Conservation (phyloP, 2,113 vertebrate species). For the Cygnus atratus region DNA sequence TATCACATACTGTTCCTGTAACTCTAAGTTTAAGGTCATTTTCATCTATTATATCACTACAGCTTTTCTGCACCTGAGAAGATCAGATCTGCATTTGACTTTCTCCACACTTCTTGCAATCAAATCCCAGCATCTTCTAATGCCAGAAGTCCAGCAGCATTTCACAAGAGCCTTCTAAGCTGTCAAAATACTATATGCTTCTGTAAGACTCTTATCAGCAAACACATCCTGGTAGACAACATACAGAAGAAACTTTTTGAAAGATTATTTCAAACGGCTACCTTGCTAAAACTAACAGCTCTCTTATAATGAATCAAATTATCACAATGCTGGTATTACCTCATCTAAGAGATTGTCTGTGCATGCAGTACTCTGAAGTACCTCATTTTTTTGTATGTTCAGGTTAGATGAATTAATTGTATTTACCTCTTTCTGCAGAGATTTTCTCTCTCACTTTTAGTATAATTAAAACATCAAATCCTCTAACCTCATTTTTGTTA, state of each 20-base stretch:
- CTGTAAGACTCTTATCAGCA: not conserved
- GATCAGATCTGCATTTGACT: not conserved
- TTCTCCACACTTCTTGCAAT: not conserved
- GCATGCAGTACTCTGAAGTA: not conserved
- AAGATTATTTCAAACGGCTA: not conserved
- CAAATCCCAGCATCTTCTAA: not conserved
- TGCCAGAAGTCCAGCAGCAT: not conserved
- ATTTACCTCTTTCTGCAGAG: not conserved
- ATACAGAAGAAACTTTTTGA: not conserved
- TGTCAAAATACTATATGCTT: not conserved
- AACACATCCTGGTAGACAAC: not conserved
- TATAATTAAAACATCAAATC: not conserved
- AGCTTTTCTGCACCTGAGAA: not conserved
- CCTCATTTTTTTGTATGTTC: not conserved
- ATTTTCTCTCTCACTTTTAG: slow-evolving; percentile 18
- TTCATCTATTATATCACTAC: not conserved
- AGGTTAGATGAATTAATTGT: not conserved
- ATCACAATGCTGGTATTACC: not conserved
- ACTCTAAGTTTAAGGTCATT: not conserved
- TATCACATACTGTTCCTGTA: not conserved
- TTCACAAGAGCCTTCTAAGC: not conserved
- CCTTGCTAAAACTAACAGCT: not conserved
- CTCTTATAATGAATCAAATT: not conserved
- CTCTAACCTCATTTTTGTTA: not conserved
- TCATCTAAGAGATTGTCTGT: not conserved